Conservation (phyloP, 2,888 invertebrate species). For the Celastrina argiolus region DNA sequence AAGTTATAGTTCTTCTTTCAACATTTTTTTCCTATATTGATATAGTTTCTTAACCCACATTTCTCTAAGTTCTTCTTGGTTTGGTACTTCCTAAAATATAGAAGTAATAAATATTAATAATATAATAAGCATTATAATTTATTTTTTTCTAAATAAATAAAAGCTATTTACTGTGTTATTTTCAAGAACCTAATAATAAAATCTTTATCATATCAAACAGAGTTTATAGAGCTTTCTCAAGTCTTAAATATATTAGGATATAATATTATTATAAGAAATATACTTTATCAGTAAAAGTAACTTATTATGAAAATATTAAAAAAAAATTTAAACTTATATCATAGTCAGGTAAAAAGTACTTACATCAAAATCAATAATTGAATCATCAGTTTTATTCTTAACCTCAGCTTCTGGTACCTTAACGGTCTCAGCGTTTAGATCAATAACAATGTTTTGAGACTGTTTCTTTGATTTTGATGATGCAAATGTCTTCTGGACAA, state of each 20-base stretch:
- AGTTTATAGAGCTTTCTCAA: too few relatives aligned
- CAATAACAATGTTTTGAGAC: slow-evolving; percentile 84
- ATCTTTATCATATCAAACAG: too few relatives aligned
- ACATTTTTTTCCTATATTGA: slow-evolving; percentile 80
- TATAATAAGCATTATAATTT: too few relatives aligned
- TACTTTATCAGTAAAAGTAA: too few relatives aligned
- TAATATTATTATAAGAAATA: too few relatives aligned
- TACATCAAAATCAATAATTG: slow-evolving; percentile 83
- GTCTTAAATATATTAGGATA: too few relatives aligned
- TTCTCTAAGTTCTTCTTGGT: slow-evolving; percentile 82
- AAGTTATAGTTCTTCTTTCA: slow-evolving; percentile 63
- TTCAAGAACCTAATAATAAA: background rate
- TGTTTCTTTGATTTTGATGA: slow-evolving; percentile 80
- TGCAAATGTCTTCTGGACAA: slow-evolving; percentile 79
- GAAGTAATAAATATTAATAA: background rate
- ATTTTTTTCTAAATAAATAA: too few relatives aligned
- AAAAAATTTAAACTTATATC: too few relatives aligned
- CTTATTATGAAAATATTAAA: too few relatives aligned
- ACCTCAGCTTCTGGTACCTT: slow-evolving; percentile 79
- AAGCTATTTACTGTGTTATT: too few relatives aligned
- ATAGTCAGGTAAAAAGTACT: too few relatives aligned
- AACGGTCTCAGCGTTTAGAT: slow-evolving; percentile 84
- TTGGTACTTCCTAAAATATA: slow-evolving; percentile 80
- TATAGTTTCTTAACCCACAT: slow-evolving; percentile 86
- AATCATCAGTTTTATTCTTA: slow-evolving; percentile 71